Evolutionary conservation across 2,888 invertebrate genomes (phyloP).

Genomic region (Drosophila melanosoma): DNA sequence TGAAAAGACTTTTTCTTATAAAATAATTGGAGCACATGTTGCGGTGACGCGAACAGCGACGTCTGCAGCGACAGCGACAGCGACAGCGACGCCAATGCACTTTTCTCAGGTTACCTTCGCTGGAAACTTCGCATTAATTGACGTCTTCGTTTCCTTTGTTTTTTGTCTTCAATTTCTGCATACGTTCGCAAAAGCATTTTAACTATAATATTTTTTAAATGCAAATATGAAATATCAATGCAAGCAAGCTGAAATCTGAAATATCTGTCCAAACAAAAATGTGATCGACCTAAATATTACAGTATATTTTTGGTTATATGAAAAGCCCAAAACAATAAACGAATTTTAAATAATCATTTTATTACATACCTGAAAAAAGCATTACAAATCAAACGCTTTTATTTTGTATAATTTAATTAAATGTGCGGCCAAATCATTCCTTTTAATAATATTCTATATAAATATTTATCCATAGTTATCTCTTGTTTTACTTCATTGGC

Average conservation of each 20-base stretch:
- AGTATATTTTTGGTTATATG: background rate
- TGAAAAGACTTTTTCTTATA: slow-evolving; percentile 57
- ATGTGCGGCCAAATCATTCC: too few relatives aligned
- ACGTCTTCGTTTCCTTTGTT: slow-evolving; percentile 18
- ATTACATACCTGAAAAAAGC: background rate
- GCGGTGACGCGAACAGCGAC: slow-evolving; percentile 25
- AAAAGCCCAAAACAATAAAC: too few relatives aligned
- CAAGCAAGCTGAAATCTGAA: background rate
- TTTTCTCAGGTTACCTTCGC: slow-evolving; percentile 58
- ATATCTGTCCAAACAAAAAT: background rate
- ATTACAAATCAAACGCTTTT: background rate
- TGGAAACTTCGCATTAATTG: slow-evolving; percentile 60
- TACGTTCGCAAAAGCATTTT: slow-evolving; percentile 41
- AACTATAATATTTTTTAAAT: slow-evolving; percentile 32
- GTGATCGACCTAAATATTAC: slow-evolving; percentile 6
- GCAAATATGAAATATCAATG: slow-evolving; percentile 35
- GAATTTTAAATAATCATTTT: background rate
- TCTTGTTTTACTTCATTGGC: background rate
- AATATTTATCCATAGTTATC: too few relatives aligned
- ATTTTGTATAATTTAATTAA: too few relatives aligned
- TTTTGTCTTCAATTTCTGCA: slow-evolving; percentile 64
- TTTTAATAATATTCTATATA: too few relatives aligned
- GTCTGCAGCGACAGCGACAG: slow-evolving; percentile 13
- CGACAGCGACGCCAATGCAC: slow-evolving; percentile 37
- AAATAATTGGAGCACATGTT: slow-evolving; percentile 56